Evolutionary conservation across 2,797 vertebrate species (phyloP).

Genomic region (Alosa sapidissima): DNA sequence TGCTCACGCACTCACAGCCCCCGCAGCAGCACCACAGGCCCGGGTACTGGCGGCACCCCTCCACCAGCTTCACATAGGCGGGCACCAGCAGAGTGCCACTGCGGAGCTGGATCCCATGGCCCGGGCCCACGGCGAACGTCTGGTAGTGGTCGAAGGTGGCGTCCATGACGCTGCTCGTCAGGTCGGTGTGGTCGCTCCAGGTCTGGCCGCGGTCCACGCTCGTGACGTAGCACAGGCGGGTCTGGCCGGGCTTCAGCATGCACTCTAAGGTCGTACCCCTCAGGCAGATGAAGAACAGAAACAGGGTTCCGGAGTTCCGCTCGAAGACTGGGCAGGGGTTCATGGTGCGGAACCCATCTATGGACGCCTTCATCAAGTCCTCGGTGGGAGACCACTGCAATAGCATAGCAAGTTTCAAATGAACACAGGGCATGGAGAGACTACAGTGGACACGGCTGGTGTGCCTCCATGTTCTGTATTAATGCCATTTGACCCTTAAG

Average conservation of each 20-base stretch:
- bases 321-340: slow-evolving; percentile 78
- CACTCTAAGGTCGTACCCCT: slow-evolving; percentile 47
- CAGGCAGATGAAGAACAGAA: slow-evolving; percentile 80
- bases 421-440: no score
- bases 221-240: slow-evolving; percentile 69
- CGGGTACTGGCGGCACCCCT: background rate
- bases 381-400: slow-evolving; percentile 42
- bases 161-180: slow-evolving; percentile 65
- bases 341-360: slow-evolving; percentile 71
- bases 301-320: slow-evolving; percentile 50
- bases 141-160: slow-evolving; percentile 61
- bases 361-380: slow-evolving; percentile 32
- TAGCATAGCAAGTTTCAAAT: background rate
- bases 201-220: slow-evolving; percentile 64
- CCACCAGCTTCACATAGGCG: slow-evolving; percentile 53
- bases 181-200: slow-evolving; percentile 68
- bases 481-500: no score
- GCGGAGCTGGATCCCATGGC: slow-evolving; percentile 74
- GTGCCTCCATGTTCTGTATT: no score
- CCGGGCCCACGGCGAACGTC: slow-evolving; percentile 79
- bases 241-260: slow-evolving; percentile 59
- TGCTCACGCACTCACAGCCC: slow-evolving; percentile 27
- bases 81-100: slow-evolving; percentile 73
- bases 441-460: no score
- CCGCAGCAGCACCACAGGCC: no score